Conservation (phyloP, 2,797 vertebrate species). For the Picus viridis region DNA sequence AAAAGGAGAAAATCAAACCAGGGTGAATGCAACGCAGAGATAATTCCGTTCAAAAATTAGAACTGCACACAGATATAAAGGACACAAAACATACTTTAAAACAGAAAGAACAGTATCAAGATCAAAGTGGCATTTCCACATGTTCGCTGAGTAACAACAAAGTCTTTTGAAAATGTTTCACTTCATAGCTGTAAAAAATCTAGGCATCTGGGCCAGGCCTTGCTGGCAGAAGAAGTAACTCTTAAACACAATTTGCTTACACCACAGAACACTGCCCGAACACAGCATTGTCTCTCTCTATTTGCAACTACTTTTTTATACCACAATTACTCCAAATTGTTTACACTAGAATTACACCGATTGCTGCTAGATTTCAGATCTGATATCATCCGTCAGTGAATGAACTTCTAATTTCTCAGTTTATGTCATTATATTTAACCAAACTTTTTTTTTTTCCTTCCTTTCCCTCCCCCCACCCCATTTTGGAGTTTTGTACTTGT, state of each 20-base stretch:
- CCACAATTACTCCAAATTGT: too few relatives aligned
- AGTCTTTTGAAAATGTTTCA: neutral
- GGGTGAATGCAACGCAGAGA: neutral
- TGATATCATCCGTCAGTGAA: neutral
- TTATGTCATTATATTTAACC: too few relatives aligned
- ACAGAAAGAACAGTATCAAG: too few relatives aligned
- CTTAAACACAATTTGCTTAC: neutral
- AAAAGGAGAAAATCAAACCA: neutral
- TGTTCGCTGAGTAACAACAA: accelerated
- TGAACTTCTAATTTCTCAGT: neutral
- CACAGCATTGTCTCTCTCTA: accelerated
- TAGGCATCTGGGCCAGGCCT: neutral
- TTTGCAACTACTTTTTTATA: too few relatives aligned
- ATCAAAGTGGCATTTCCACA: neutral
- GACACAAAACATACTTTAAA: neutral
- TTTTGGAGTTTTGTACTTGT: too few relatives aligned
- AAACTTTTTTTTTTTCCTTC: neutral
- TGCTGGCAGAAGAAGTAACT: neutral
- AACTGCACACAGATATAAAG: neutral
- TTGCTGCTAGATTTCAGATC: neutral
- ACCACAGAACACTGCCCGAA: accelerated
- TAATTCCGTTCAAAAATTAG: neutral
- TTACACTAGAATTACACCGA: neutral
- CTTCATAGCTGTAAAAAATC: neutral
- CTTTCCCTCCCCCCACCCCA: too few relatives aligned